A percentile compares a stretch with the other conserved stretches of the same genome.
phyloP scores from a whole-genome alignment of 2,113 vertebrate species.

The Spizaetus ornatus region DNA sequence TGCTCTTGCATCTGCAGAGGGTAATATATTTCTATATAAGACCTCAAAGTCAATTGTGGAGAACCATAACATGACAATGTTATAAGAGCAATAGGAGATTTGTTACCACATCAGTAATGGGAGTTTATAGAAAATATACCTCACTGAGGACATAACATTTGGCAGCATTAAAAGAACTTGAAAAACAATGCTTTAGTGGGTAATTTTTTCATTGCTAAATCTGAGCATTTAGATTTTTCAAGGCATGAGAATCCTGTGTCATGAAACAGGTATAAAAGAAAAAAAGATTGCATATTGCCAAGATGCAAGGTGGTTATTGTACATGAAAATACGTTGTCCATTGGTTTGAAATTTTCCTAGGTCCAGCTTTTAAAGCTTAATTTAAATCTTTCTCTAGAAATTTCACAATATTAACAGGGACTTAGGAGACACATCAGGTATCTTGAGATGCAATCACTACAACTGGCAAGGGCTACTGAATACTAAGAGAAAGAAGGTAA shows the following conservation, averaged over 20 bases:
- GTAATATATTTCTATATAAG: background rate
- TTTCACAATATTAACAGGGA: background rate
- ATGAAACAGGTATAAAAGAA: background rate
- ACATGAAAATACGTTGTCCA: background rate
- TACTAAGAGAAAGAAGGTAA: background rate
- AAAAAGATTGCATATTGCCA: background rate
- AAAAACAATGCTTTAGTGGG: background rate
- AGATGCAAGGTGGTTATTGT: background rate
- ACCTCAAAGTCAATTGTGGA: background rate
- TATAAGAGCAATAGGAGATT: background rate
- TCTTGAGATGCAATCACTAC: background rate
- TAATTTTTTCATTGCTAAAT: background rate
- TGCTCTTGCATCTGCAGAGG: background rate
- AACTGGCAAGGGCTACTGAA: background rate
- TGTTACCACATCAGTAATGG: background rate
- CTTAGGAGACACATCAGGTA: background rate
- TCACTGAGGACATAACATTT: background rate
- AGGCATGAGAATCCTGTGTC: background rate
- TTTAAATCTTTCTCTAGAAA: background rate
- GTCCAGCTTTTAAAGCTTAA: background rate
- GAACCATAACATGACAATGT: background rate
- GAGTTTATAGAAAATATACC: background rate
- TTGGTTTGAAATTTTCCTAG: background rate
- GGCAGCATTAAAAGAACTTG: background rate
- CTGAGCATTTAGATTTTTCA: background rate